Conservation (phyloP, 2,797 vertebrate species). For the Coracias cyanogaster region DNA sequence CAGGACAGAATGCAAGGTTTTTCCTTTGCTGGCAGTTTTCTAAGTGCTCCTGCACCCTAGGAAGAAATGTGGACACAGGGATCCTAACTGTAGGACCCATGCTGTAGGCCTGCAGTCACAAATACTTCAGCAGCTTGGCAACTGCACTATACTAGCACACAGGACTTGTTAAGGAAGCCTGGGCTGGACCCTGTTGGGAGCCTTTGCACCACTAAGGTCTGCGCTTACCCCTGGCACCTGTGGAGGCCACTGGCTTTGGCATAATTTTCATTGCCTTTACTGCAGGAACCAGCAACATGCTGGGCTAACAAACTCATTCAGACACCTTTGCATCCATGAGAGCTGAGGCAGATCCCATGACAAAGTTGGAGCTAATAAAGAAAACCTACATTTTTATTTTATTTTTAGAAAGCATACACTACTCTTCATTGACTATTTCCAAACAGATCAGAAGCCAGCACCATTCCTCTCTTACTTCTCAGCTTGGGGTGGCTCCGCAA, state of each 20-base stretch:
- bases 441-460: neutral
- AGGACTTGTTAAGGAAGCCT: neutral
- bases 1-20: neutral
- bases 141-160: neutral
- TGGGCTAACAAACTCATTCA: neutral
- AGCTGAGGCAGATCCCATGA: neutral
- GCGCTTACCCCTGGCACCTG: neutral
- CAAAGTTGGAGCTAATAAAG: neutral
- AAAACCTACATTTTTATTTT: neutral
- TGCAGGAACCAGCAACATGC: accelerated
- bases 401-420: neutral
- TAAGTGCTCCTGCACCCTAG: neutral
- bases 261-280: neutral
- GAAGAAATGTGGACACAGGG: neutral
- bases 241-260: neutral
- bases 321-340: neutral
- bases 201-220: accelerated
- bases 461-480: neutral
- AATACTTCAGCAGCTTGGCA: neutral
- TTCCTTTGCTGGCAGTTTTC: neutral
- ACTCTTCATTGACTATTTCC: neutral
- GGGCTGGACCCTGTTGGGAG: neutral
- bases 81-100: neutral
- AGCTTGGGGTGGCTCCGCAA: accelerated
- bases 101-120: neutral